phyloP scores from a whole-genome alignment of 2,113 vertebrate species.

The Agapornis roseicollis region DNA sequence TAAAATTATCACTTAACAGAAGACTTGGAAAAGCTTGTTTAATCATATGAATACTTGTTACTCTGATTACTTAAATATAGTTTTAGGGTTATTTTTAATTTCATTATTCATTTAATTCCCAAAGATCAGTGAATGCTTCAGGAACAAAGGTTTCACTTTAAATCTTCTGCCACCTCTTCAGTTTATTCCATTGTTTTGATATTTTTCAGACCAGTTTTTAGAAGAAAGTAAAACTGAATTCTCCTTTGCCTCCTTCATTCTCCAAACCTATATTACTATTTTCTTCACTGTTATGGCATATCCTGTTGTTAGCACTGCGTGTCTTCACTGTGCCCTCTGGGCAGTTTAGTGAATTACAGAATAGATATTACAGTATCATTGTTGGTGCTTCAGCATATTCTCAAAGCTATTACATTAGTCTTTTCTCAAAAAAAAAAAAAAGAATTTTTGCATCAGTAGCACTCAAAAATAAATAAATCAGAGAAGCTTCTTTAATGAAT shows the following conservation, averaged over 20 bases:
- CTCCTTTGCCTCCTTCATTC: background rate
- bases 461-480: background rate
- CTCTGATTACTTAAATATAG: background rate
- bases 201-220: background rate
- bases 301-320: background rate
- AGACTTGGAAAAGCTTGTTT: background rate
- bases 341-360: background rate
- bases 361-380: background rate
- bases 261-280: background rate
- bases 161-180: background rate
- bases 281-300: background rate
- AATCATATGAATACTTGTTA: background rate
- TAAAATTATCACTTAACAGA: background rate
- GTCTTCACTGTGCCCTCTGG: background rate
- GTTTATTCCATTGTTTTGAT: background rate
- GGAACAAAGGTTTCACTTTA: background rate
- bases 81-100: background rate
- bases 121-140: background rate
- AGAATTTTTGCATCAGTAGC: background rate
- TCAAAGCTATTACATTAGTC: background rate
- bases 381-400: background rate
- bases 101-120: background rate
- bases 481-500: background rate
- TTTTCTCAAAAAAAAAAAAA: background rate
- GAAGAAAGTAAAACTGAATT: background rate